These are phyloP conservation scores for Galerucella pusilla DNA, from an alignment of 2,888 invertebrate genomes.

Conservation along the genomic window DNA sequence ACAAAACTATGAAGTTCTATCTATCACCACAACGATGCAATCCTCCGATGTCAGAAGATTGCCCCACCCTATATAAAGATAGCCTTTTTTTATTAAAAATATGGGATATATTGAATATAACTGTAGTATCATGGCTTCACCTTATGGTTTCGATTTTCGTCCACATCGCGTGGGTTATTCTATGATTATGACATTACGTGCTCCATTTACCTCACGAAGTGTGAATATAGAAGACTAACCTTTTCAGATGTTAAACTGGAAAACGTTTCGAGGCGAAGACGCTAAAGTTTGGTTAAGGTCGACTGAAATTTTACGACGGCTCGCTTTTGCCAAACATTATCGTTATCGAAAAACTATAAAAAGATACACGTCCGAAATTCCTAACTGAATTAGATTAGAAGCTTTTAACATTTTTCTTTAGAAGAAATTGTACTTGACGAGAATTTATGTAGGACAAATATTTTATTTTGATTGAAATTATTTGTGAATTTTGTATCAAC, in stretches of 20 bases:
- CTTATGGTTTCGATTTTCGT: conserved; percentile 30
- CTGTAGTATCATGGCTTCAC: conserved; percentile 1
- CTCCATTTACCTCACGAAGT: conserved; percentile 43
- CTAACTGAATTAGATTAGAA: neutral
- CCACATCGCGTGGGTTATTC: conserved; percentile 29
- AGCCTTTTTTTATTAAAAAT: neutral
- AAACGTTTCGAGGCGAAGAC: conserved; percentile 20
- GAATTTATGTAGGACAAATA: neutral
- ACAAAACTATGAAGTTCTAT: no score
- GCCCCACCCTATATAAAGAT: no score
- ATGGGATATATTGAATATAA: neutral
- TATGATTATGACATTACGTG: conserved; percentile 44
- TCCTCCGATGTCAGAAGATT: no score
- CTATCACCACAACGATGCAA: no score
- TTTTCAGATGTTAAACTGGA: conserved; percentile 19
- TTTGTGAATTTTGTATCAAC: neutral
- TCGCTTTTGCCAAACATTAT: conserved; percentile 27
- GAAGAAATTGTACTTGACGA: neutral
- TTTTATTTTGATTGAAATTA: neutral
- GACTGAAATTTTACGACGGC: conserved; percentile 38
- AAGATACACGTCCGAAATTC: conserved; percentile 6
- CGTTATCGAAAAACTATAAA: conserved; percentile 42
- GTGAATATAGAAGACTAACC: conserved; percentile 39
- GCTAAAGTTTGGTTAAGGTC: conserved; percentile 28
- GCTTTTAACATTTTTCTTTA: neutral